phyloP scores from a whole-genome alignment of 2,113 vertebrate genomes.

The Arizona elegans region DNA sequence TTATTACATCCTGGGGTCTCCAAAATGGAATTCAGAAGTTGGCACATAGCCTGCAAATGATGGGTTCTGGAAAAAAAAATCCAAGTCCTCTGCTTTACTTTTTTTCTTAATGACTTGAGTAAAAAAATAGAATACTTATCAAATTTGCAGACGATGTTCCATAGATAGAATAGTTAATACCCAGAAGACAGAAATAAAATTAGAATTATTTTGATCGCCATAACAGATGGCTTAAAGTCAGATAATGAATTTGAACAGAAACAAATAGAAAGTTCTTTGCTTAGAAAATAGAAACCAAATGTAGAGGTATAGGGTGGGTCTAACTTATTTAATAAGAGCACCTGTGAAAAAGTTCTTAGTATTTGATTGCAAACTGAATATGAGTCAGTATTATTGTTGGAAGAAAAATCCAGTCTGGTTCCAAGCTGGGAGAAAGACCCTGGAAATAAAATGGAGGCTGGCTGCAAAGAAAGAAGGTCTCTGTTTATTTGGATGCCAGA shows the following conservation, averaged over 20 bases:
- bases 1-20: not conserved
- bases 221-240: not conserved
- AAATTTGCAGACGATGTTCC: not conserved
- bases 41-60: not conserved
- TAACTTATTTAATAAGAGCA: not conserved
- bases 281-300: not conserved
- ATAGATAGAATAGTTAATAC: not conserved
- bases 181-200: not conserved
- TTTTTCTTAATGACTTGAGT: not conserved
- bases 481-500: too few species aligned
- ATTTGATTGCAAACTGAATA: not conserved
- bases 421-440: not conserved
- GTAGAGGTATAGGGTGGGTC: not conserved
- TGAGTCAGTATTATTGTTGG: not conserved
- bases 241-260: not conserved
- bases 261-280: not conserved
- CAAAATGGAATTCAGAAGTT: not conserved
- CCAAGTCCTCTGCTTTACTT: not conserved
- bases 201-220: not conserved
- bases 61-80: not conserved
- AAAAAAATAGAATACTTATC: not conserved
- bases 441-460: not conserved
- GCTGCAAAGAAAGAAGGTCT: not conserved
- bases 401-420: too few species aligned
- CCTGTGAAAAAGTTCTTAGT: not conserved